Evolutionary conservation across 2,888 invertebrate species (phyloP).

Genomic region (Acleris holmiana): DNA sequence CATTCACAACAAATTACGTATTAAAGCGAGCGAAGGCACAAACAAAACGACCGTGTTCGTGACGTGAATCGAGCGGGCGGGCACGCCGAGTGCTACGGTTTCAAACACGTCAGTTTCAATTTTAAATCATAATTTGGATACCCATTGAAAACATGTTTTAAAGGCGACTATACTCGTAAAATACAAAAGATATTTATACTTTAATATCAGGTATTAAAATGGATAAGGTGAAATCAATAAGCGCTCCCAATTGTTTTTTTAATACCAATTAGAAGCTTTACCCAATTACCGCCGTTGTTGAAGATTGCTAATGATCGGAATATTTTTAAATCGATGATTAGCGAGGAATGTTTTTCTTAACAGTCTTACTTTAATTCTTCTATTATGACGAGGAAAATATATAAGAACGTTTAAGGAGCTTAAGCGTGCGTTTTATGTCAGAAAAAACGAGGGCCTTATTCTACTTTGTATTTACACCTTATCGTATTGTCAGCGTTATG

Average conservation of each 20-base stretch:
- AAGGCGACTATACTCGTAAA: no score
- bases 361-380: background rate
- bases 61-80: slow-evolving; percentile 74
- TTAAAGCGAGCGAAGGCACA: slow-evolving; percentile 81
- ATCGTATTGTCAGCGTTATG: no score
- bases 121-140: slow-evolving; percentile 2
- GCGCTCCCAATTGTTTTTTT: no score
- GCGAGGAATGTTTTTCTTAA: slow-evolving; percentile 6
- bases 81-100: slow-evolving; percentile 47
- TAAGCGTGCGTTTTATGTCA: no score
- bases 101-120: slow-evolving; percentile 6
- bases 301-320: slow-evolving; percentile 7
- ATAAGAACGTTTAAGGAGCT: no score
- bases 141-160: background rate
- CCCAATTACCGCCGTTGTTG: slow-evolving; percentile 7
- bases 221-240: no score
- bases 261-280: background rate
- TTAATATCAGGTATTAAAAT: no score
- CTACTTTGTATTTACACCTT: no score
- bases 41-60: slow-evolving; percentile 81
- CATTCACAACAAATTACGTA: slow-evolving; percentile 83
- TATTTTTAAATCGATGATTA: slow-evolving; percentile 5
- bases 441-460: no score
- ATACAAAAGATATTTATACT: no score
- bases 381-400: no score